These are phyloP conservation scores for Pterostichus madidus DNA, from an alignment of 2,888 invertebrate species.

Conservation along the genomic window DNA sequence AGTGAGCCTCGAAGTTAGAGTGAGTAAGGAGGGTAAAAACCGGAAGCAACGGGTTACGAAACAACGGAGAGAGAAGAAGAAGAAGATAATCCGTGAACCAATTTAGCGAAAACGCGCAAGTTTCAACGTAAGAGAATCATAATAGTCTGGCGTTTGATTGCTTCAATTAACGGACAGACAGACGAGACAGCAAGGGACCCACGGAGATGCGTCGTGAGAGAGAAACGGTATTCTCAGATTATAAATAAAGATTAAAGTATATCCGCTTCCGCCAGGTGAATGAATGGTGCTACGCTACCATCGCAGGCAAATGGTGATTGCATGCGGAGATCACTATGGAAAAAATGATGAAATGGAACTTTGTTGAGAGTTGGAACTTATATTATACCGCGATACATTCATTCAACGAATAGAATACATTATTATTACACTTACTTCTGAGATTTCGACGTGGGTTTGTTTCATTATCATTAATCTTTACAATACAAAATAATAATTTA, in stretches of 20 bases:
- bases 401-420: too few species aligned
- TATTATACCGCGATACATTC: too few species aligned
- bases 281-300: conserved; percentile 36
- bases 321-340: conserved; percentile 9
- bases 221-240: conserved; percentile 46
- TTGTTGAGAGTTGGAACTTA: too few species aligned
- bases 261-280: conserved; percentile 50
- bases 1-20: background rate
- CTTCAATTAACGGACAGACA: conserved; percentile 58
- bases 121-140: conserved; percentile 56
- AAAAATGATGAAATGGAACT: background rate
- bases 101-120: conserved; percentile 61
- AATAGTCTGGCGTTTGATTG: conserved; percentile 61
- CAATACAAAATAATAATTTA: too few species aligned
- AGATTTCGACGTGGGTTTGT: too few species aligned
- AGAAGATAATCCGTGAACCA: conserved; percentile 61
- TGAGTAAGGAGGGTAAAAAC: background rate
- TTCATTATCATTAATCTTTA: too few species aligned
- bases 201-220: conserved; percentile 17
- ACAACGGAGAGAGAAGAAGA: conserved; percentile 49
- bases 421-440: too few species aligned
- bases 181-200: conserved; percentile 34
- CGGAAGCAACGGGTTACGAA: conserved; percentile 55
- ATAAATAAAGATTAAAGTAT: conserved; percentile 57
- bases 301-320: conserved; percentile 36